Percentiles rank a stretch among this genome's conserved stretches.
These are phyloP conservation scores for Cancer borealis DNA, from an alignment of 2,888 invertebrate species.

Conservation along the genomic window DNA sequence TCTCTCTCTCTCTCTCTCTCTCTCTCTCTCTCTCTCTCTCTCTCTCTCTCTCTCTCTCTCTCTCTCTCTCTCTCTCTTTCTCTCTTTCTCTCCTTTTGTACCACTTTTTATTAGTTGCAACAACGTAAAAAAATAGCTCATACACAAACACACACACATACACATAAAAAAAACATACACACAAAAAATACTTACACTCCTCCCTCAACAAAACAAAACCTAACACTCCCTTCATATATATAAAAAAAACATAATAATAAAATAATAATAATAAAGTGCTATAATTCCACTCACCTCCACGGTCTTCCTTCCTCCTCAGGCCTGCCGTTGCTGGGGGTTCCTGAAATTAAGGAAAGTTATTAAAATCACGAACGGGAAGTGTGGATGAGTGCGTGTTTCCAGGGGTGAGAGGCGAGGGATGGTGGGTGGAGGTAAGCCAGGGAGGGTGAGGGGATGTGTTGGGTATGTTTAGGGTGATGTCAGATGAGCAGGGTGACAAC, in stretches of 20 bases:
- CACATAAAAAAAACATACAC: neutral
- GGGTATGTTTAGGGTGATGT: too few relatives aligned
- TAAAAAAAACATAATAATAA: neutral
- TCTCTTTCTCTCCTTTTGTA: neutral
- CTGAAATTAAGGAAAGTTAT: constrained; percentile 31
- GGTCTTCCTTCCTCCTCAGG: constrained; percentile 58
- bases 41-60: neutral
- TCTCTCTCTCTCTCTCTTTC: neutral
- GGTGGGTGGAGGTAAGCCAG: neutral
- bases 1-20: neutral
- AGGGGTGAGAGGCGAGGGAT: neutral
- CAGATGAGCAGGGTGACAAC: neutral
- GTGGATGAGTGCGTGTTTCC: neutral
- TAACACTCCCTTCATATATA: neutral
- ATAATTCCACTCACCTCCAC: constrained; percentile 61
- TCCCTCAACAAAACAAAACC: neutral
- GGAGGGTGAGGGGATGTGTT: neutral
- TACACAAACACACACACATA: constrained; percentile 43
- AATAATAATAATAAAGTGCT: neutral
- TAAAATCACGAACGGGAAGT: neutral
- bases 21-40: neutral
- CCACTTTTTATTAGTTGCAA: neutral
- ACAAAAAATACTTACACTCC: neutral
- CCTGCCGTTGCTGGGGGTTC: constrained; percentile 54
- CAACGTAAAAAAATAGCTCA: neutral